Conservation (phyloP, 2,113 vertebrate genomes). For the Spilogale gracilis region DNA sequence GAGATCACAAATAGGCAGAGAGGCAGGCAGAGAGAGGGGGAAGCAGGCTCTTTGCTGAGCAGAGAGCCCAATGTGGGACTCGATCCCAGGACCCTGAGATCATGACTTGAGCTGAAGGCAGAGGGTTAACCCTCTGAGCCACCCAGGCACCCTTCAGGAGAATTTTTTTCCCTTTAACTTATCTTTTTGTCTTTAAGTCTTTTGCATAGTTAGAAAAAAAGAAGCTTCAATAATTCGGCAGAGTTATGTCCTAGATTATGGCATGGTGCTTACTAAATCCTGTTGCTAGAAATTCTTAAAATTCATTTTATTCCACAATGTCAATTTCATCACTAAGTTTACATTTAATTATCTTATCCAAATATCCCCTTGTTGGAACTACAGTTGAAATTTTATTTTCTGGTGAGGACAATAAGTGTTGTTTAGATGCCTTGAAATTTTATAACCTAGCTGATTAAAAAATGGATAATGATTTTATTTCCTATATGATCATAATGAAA, state of each 20-base stretch:
- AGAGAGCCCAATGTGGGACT: too few relatives aligned
- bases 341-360: conserved; percentile 50
- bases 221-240: background rate
- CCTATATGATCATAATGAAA: conserved; percentile 2
- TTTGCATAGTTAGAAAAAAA: background rate
- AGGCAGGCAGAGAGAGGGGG: too few relatives aligned
- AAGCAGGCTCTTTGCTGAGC: too few relatives aligned
- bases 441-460: conserved; percentile 19
- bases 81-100: too few relatives aligned
- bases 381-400: conserved; percentile 39
- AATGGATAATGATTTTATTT: conserved; percentile 45
- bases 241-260: background rate
- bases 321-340: conserved; percentile 42
- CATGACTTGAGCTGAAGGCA: too few relatives aligned
- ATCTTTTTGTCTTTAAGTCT: background rate
- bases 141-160: too few relatives aligned
- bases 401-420: conserved; percentile 26
- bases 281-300: conserved; percentile 24
- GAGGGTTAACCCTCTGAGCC: too few relatives aligned
- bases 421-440: conserved; percentile 42
- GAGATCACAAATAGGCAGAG: too few relatives aligned
- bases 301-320: background rate
- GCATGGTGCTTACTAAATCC: background rate
- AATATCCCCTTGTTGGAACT: conserved; percentile 1
- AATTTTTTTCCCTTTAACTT: background rate